phyloP scores from a whole-genome alignment of 2,888 invertebrate species.

The Apamea crenata region DNA sequence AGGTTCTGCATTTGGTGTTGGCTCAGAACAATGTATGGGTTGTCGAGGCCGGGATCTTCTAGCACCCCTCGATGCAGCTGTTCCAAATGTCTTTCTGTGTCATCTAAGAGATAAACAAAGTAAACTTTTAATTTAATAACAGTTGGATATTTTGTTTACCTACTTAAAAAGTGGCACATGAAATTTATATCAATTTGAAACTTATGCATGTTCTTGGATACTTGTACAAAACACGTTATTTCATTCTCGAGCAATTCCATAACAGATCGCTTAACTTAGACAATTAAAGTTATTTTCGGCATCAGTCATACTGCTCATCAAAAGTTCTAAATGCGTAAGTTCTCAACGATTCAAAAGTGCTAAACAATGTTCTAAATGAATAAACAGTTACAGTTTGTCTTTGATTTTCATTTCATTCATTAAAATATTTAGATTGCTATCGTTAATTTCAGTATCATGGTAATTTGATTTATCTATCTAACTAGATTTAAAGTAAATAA shows the following conservation, averaged over 20 bases:
- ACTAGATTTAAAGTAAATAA: conserved; percentile 8
- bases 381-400: conserved; percentile 39
- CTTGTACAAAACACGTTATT: not conserved
- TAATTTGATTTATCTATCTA: conserved; percentile 34
- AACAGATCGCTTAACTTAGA: not conserved
- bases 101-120: conserved; percentile 73
- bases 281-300: not conserved
- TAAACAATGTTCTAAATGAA: conserved; percentile 37
- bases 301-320: conserved; percentile 21
- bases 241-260: not conserved
- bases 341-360: conserved; percentile 38
- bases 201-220: not conserved
- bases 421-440: conserved; percentile 24
- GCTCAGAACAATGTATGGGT: conserved; percentile 86
- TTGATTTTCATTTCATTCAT: conserved; percentile 44
- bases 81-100: conserved; percentile 82
- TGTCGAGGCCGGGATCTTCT: conserved; percentile 80
- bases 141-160: not conserved
- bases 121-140: not conserved
- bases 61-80: conserved; percentile 84
- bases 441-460: conserved; percentile 13
- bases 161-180: not conserved
- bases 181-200: not conserved
- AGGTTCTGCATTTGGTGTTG: conserved; percentile 89
- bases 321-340: conserved; percentile 18